Base-by-base conservation (phyloP, 2,888 invertebrate species). In the Eristalis intricaria region DNA sequence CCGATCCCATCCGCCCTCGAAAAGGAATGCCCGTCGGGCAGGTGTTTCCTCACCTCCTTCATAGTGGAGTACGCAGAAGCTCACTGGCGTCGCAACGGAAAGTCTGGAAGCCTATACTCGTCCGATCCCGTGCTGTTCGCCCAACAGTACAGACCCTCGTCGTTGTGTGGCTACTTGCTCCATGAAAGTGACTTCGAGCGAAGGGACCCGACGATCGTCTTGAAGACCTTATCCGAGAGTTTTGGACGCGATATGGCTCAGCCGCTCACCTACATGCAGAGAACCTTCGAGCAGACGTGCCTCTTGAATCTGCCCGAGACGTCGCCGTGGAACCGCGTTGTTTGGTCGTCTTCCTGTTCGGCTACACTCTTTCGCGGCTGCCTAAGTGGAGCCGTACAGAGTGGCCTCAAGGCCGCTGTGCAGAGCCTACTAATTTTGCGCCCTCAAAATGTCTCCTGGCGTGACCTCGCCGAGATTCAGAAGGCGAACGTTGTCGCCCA, bases 331-430 rank as follows among this genome's bases (percentile, higher is more conserved):
- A 89, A 91, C 74, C 91, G 92, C 0, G 75, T 93, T 2, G 89
- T 93, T 22, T 93, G 92, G 92, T 91, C 91, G 2, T 93, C 93
- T 2, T 89, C 92, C 4, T 89, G 91, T 3, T 89, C 89, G 1
- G 91, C 90, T 19, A 91, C 91, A 43, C 89, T 77, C 35, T 91
- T 91, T 89, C 91, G 93, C 22, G 92, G 91, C n/a, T 89, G 90
- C n/a, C 88, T 93, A 68, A 91, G 91, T 4, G 93, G 93, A 0
- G 92, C 92, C 0, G 92, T 93, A 0, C 92, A 93, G 81, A 93
- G 92, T 79, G 93, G 93, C 0, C 56, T 92, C 0, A 89, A 92
- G 65, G 91, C 93, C 5, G 93, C 93, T 0, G 88, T 92, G 13
- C 90, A 90, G 88, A 91, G 92, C 1, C 77, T 93, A 8, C 89